phyloP scores from a whole-genome alignment of 1,140 invertebrate species.

The Eubasilissa regina region DNA sequence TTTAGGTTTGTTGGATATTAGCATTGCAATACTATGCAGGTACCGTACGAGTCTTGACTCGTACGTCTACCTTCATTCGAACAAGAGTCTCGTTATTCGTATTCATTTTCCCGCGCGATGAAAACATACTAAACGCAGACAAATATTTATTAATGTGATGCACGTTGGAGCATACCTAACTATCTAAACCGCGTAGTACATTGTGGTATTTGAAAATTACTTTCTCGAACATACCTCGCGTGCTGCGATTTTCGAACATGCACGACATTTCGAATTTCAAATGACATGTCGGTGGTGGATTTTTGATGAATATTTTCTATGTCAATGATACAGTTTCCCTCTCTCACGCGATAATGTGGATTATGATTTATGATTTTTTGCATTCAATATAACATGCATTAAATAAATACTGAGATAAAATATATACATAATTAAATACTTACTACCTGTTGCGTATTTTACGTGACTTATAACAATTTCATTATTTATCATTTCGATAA shows the following conservation, averaged over 20 bases:
- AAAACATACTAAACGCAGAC: not conserved
- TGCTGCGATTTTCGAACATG: constrained; percentile 49
- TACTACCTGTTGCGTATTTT: no score
- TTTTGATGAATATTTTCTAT: constrained; percentile 23
- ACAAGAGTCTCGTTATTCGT: no score
- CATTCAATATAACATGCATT: no score
- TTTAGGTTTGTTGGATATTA: no score
- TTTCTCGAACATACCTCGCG: constrained; percentile 54
- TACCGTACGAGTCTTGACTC: no score
- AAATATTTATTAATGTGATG: constrained; percentile 18
- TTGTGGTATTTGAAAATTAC: constrained; percentile 54
- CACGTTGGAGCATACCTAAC: constrained; percentile 9
- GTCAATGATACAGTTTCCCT: constrained; percentile 12
- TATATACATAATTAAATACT: no score
- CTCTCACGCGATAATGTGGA: constrained; percentile 3
- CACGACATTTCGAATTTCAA: constrained; percentile 51
- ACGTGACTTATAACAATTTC: no score
- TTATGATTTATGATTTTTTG: not conserved
- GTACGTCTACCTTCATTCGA: no score
- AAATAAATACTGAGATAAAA: no score
- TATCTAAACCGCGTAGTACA: not conserved
- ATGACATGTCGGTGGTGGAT: constrained; percentile 35
- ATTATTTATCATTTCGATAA: no score
- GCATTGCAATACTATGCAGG: no score
- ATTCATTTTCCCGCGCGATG: no score